phyloP scores from a whole-genome alignment of 2,113 vertebrate genomes.

The Malurus cyaneus region DNA sequence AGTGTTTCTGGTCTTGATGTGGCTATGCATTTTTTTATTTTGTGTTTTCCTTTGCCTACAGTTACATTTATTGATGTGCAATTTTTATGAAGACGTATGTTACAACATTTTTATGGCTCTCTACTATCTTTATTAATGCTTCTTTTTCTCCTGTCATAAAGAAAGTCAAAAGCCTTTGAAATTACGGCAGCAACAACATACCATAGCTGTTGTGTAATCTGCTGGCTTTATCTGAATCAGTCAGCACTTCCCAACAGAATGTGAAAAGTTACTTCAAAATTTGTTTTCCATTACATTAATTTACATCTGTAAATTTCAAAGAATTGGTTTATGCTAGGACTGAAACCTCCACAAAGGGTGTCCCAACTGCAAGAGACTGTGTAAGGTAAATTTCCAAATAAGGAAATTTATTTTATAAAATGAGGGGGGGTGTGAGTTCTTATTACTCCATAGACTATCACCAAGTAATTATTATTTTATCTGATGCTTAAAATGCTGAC shows the following conservation, averaged over 20 bases:
- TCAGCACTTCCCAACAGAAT: conserved; percentile 64
- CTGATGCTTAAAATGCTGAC: conserved; percentile 32
- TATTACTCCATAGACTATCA: not conserved
- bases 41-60: not conserved
- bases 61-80: not conserved
- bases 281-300: not conserved
- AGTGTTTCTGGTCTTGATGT: not conserved
- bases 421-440: not conserved
- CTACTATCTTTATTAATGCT: conserved; percentile 55
- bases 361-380: not conserved
- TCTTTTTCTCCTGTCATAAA: not conserved
- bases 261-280: conserved; percentile 21
- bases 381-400: not conserved
- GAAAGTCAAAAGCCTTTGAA: conserved; percentile 42
- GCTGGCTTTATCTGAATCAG: conserved; percentile 64
- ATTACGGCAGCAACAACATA: conserved; percentile 62
- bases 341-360: not conserved
- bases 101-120: conserved; percentile 21
- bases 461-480: not conserved
- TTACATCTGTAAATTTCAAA: not conserved
- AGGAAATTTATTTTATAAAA: not conserved
- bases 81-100: conserved; percentile 42
- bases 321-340: not conserved
- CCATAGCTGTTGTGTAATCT: conserved; percentile 67
- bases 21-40: not conserved